Base-by-base conservation (phyloP, 2,797 vertebrate species). In the Epinephelus awoara region DNA sequence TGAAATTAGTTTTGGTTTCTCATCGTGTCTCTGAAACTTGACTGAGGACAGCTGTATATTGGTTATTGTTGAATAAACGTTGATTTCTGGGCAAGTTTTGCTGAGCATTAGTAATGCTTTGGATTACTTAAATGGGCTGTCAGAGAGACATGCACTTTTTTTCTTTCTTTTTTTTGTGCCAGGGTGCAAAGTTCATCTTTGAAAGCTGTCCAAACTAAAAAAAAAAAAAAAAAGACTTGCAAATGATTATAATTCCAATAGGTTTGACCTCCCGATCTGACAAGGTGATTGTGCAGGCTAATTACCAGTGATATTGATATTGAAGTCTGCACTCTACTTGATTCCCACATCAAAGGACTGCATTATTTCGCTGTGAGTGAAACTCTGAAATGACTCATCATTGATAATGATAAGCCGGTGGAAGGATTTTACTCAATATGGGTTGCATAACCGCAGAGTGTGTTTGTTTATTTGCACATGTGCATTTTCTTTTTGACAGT, bases 321-420 rank as follows among this genome's bases (percentile, higher is more conserved):
- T 42, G 82, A 90, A 79, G 74, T 80, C 29, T 70, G 55, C 8
- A 42, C 61, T 55, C 38, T 61, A 50, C 71, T 80, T 66, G 47
- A 83, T 87, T 81, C 83, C 95, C 95, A 95, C 95, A 95, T 95
- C 93, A 96, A 96, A 95, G 88, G 49, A 18, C 69, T 76, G 59
- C 50, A 70, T 61, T 82, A 82, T 90, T 89, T 86, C 80, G 75
- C 71, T 83, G 38, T 58, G 79, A 90, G 74, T 88, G 90, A 92
- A 93, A 93, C 83, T 80, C 74, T 76, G 74, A 92, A 87, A 93
- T 95, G 94, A 95, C 80, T 95, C 94, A 94, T 89, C 83, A 23
- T 42, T 76, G 80, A 83, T 88, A 69, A 83, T 38, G 77, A 84
- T 65, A 84, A 88, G 81, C 57, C 5, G 23, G 72, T 80, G 44